Conservation (phyloP, 2,797 vertebrate genomes). For the Hydrolagus colliei region DNA sequence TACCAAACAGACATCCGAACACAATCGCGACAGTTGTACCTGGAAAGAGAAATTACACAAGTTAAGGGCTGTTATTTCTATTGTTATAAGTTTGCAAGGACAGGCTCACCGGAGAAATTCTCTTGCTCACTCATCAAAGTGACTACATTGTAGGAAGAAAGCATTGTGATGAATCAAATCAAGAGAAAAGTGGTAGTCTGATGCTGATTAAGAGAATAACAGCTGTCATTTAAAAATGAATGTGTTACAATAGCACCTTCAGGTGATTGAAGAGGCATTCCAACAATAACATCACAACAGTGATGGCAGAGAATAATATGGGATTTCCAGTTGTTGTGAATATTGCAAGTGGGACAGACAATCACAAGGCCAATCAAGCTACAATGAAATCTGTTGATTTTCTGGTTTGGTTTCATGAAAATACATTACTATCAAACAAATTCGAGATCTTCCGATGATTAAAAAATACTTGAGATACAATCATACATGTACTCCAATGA, state of each 20-base stretch:
- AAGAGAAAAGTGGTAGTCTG: not conserved
- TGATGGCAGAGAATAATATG: not conserved
- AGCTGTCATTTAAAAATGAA: not conserved
- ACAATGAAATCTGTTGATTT: not conserved
- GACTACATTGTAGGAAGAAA: not conserved
- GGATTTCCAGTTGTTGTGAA: not conserved
- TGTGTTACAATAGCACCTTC: not conserved
- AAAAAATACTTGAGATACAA: not conserved
- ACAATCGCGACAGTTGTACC: slow-evolving; percentile 19
- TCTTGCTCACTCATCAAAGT: not conserved
- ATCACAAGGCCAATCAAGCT: not conserved
- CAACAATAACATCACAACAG: not conserved
- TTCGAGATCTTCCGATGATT: not conserved
- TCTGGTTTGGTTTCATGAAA: not conserved
- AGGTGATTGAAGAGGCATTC: not conserved
- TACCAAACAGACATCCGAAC: slow-evolving; percentile 23
- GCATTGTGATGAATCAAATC: not conserved
- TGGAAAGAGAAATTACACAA: not conserved
- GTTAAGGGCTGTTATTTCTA: slow-evolving; percentile 11
- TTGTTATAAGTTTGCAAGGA: not conserved
- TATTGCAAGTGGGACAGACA: not conserved
- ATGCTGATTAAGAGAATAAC: not conserved
- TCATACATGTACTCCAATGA: not conserved
- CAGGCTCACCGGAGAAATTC: not conserved
- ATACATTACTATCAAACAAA: not conserved